A percentile compares a stretch with the other conserved stretches of the same genome.
These are phyloP conservation scores for Actenoides lindsayi DNA, from an alignment of 2,113 vertebrate species.

Conservation along the genomic window DNA sequence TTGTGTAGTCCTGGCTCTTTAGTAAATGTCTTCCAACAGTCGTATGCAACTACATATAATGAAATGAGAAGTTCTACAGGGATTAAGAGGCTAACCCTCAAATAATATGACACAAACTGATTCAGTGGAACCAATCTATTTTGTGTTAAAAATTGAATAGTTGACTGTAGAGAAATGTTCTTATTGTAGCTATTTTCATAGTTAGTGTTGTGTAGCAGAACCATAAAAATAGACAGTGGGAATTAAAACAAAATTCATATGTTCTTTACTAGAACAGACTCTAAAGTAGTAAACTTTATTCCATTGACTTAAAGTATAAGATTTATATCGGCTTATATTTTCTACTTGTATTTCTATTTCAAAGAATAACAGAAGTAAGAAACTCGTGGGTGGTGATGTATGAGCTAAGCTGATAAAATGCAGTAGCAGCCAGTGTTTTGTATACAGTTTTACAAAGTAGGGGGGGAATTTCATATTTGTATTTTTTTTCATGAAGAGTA, in stretches of 20 bases:
- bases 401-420: background rate
- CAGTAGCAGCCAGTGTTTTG: background rate
- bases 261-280: background rate
- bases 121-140: background rate
- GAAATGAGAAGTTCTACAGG: background rate
- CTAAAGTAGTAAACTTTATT: background rate
- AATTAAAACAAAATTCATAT: background rate
- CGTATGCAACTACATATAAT: background rate
- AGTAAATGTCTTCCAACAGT: background rate
- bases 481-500: background rate
- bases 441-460: background rate
- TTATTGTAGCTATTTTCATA: background rate
- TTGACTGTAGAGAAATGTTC: background rate
- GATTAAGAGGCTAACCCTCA: background rate
- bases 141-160: background rate
- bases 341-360: background rate
- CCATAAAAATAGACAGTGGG: background rate
- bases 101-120: background rate
- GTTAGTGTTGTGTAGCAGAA: background rate
- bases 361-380: background rate
- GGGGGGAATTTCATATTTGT: background rate
- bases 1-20: background rate
- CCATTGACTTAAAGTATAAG: background rate
- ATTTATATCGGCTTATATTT: constrained; percentile 1
- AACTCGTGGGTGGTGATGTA: background rate